These are phyloP conservation scores for Aspiorhynchus laticeps DNA, from an alignment of 2,113 vertebrate species.

Conservation along the genomic window DNA sequence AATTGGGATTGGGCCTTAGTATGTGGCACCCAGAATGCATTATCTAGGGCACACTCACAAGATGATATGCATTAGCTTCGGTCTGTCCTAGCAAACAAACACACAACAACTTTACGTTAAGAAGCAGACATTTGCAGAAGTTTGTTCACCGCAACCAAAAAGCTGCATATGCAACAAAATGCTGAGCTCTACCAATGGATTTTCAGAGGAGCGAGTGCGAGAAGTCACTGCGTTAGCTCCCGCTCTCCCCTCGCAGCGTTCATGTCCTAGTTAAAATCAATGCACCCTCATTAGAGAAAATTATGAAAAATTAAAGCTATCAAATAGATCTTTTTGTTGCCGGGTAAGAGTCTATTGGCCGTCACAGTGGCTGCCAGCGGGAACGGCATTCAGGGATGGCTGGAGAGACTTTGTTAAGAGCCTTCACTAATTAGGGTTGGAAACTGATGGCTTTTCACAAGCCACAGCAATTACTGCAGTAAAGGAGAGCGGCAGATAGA, in stretches of 20 bases:
- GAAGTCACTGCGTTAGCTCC: conserved; percentile 25
- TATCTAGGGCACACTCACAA: neutral
- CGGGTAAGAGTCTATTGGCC: conserved; percentile 81
- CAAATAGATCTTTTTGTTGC: conserved; percentile 85
- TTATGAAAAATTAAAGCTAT: conserved; percentile 88
- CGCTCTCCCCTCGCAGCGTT: conserved; percentile 66
- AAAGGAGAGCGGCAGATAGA: conserved; percentile 54
- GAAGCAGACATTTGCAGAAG: neutral
- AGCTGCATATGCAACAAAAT: conserved; percentile 10
- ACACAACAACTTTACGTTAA: neutral
- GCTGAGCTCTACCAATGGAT: neutral
- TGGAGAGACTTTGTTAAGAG: conserved; percentile 89
- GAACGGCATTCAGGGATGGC: conserved; percentile 83
- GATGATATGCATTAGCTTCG: conserved; percentile 8
- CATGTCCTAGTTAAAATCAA: conserved; percentile 85
- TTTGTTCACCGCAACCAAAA: neutral
- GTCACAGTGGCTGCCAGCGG: conserved; percentile 83
- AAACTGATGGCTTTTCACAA: conserved; percentile 86
- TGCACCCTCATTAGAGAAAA: conserved; percentile 90
- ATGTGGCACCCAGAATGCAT: neutral
- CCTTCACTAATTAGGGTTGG: conserved; percentile 84
- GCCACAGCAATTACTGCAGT: conserved; percentile 81
- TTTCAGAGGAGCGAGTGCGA: conserved; percentile 1
- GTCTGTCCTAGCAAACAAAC: neutral
- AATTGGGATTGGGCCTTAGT: too few relatives aligned